Conservation (phyloP, 2,113 vertebrate genomes). For the Lynx canadensis region DNA sequence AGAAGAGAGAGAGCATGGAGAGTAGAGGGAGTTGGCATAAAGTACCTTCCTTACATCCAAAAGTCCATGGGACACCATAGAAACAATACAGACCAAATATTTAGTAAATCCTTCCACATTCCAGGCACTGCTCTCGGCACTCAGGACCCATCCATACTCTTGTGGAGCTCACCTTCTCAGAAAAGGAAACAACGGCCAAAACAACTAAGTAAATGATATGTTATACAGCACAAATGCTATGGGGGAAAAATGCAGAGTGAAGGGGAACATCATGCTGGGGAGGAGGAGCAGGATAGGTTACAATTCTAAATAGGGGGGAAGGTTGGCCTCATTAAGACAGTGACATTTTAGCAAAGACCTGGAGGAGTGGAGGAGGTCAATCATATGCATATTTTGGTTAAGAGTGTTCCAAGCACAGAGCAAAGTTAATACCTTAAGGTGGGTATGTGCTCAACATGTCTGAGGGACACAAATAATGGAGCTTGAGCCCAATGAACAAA, state of each 20-base stretch:
- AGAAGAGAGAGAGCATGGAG: background rate
- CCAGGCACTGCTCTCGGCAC: background rate
- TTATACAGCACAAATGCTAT: background rate
- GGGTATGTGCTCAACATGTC: background rate
- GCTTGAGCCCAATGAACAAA: background rate
- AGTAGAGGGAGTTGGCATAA: background rate
- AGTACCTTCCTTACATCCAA: background rate
- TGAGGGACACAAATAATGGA: background rate
- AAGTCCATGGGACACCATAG: background rate
- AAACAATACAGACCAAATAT: background rate
- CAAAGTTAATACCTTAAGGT: background rate
- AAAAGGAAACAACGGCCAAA: background rate
- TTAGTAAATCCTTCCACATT: background rate
- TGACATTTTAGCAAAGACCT: conserved; percentile 18
- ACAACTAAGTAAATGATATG: background rate
- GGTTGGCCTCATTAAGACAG: background rate
- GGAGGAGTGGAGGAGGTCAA: background rate
- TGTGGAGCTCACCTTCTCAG: background rate
- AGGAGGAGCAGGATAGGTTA: background rate
- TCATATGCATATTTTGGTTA: background rate
- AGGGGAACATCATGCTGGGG: background rate
- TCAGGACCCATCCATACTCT: background rate
- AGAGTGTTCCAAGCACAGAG: background rate
- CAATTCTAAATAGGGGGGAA: background rate
- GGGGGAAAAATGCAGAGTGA: background rate